Percentiles rank a stretch among this genome's conserved stretches.
Evolutionary conservation across 1,140 invertebrate species (phyloP).

Genomic region (Halictus rubicundus): DNA sequence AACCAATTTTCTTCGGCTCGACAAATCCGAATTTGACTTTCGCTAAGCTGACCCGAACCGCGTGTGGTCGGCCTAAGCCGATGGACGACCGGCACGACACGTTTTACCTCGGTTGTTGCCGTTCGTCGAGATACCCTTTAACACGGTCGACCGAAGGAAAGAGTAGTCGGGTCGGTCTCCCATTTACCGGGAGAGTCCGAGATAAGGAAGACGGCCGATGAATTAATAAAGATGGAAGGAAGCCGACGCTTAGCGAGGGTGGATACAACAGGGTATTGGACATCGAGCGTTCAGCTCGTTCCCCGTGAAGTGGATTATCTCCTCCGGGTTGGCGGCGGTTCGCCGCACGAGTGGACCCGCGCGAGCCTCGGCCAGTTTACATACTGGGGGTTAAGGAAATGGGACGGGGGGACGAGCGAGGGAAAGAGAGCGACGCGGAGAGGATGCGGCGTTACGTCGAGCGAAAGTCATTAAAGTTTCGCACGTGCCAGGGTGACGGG

Average conservation of each 20-base stretch:
- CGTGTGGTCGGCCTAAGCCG: no score
- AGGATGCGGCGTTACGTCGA: constrained; percentile 20
- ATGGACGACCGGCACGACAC: no score
- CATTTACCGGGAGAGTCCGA: not conserved
- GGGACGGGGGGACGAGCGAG: not conserved
- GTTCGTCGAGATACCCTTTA: no score
- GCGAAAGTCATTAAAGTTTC: constrained; percentile 68
- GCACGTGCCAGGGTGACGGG: constrained; percentile 59
- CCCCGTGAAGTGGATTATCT: constrained; percentile 58
- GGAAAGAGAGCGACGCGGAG: not conserved
- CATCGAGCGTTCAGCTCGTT: constrained; percentile 35
- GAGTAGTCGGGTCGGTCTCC: no score
- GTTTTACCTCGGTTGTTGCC: no score
- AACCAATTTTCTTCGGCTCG: no score
- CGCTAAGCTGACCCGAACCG: no score
- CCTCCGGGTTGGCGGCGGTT: constrained; percentile 29
- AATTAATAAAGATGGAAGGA: constrained; percentile 36
- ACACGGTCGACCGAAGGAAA: not conserved
- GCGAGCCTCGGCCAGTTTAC: constrained; percentile 2
- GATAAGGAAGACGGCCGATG: constrained; percentile 13
- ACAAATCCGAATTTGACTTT: no score
- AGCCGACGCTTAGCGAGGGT: not conserved
- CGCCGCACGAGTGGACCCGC: constrained; percentile 28
- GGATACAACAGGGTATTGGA: constrained; percentile 29
- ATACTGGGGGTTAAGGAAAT: constrained; percentile 13